Conservation (phyloP, 2,113 vertebrate genomes). For the Semnopithecus entellus region DNA sequence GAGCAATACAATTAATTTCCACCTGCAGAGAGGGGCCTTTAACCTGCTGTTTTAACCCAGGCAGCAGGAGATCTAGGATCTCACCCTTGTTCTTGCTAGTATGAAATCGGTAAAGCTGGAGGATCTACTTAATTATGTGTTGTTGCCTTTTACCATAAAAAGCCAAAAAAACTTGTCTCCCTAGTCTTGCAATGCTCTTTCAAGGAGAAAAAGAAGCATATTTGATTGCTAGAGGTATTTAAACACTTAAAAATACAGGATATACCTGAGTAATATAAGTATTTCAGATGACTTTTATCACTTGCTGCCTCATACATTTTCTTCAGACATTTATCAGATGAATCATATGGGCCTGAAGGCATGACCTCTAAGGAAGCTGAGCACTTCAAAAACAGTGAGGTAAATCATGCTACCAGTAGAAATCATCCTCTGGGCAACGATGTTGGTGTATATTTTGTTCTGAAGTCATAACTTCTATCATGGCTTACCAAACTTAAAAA, state of each 20-base stretch:
- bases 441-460: neutral
- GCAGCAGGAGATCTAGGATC: neutral
- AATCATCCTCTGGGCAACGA: neutral
- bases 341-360: neutral
- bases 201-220: neutral
- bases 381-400: neutral
- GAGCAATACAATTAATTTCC: constrained; percentile 8
- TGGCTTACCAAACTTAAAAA: neutral
- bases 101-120: neutral
- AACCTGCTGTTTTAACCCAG: neutral
- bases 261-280: neutral
- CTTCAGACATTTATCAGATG: neutral
- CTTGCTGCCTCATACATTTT: neutral
- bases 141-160: neutral
- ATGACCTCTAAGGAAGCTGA: neutral
- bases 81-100: neutral
- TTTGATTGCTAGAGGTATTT: neutral
- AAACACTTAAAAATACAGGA: neutral
- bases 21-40: neutral
- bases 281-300: constrained; percentile 2
- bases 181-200: neutral
- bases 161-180: neutral
- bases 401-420: neutral
- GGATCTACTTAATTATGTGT: neutral
- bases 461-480: neutral